Conservation (phyloP, 2,113 vertebrate species). For the Labrus mixtus region DNA sequence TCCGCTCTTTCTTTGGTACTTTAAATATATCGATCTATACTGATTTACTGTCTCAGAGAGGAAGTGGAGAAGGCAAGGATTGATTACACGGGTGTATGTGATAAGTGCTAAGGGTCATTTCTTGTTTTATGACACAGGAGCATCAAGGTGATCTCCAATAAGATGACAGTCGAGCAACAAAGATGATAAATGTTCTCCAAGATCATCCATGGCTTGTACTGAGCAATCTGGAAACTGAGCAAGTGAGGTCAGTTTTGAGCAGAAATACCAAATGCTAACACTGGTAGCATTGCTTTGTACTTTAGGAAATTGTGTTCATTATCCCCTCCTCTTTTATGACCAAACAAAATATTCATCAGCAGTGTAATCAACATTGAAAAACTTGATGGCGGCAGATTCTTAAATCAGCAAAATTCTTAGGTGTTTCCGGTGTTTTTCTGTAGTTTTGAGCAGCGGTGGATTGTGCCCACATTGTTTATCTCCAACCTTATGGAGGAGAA, state of each 20-base stretch:
- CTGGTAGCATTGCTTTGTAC: too few species aligned
- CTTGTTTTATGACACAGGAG: background rate
- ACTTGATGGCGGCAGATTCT: too few species aligned
- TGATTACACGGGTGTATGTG: background rate
- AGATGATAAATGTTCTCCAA: background rate
- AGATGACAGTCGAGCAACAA: background rate
- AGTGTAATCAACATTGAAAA: too few species aligned
- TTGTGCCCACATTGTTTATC: slow-evolving; percentile 1
- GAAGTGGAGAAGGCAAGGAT: background rate
- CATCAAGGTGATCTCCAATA: background rate
- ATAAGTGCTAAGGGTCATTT: background rate
- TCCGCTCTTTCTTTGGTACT: too few species aligned
- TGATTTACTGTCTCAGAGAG: too few species aligned
- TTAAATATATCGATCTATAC: too few species aligned
- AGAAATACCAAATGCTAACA: background rate
- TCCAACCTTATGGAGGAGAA: slow-evolving; percentile 20
- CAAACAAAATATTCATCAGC: too few species aligned
- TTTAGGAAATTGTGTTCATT: too few species aligned
- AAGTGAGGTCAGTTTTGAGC: background rate
- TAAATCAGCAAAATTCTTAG: too few species aligned
- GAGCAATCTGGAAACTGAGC: background rate
- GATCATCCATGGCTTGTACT: background rate
- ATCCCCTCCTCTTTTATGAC: too few species aligned
- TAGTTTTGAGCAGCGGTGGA: background rate
- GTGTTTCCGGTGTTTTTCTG: background rate